A percentile compares a stretch with the other conserved stretches of the same genome.
phyloP scores from a whole-genome alignment of 2,888 invertebrate species.

The Encarsia formosa region DNA sequence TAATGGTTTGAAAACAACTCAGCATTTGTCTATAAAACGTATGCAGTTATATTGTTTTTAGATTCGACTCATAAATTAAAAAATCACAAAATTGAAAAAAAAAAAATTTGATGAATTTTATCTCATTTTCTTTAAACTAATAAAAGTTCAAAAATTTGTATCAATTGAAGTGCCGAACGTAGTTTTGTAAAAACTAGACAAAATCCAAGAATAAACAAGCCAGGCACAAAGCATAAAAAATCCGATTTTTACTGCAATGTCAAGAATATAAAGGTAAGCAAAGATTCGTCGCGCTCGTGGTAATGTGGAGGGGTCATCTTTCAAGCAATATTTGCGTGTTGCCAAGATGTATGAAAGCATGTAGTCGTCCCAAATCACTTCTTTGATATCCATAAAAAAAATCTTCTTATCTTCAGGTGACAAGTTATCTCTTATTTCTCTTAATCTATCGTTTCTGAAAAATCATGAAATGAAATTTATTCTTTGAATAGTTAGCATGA shows the following conservation, averaged over 20 bases:
- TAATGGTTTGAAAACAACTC: too few species aligned
- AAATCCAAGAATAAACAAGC: conserved; percentile 37
- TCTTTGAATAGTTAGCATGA: too few species aligned
- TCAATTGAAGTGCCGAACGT: conserved; percentile 14
- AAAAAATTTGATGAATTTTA: too few species aligned
- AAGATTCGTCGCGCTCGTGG: conserved; percentile 66
- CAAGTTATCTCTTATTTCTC: conserved; percentile 33
- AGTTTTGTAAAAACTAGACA: conserved; percentile 22
- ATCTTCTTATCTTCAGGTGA: conserved; percentile 45
- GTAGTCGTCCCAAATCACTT: conserved; percentile 63
- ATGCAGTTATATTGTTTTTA: too few species aligned
- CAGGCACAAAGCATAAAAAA: conserved; percentile 35
- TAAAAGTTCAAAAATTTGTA: not conserved
- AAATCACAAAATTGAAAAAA: too few species aligned
- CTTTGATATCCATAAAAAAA: conserved; percentile 53
- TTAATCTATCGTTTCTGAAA: conserved; percentile 40
- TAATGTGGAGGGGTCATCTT: conserved; percentile 74
- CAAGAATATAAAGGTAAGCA: conserved; percentile 40
- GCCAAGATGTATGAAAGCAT: conserved; percentile 73
- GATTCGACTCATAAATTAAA: too few species aligned
- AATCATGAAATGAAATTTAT: too few species aligned
- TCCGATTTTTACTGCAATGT: conserved; percentile 33
- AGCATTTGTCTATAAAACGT: too few species aligned
- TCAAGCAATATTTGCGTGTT: conserved; percentile 76
- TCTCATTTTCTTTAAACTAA: too few species aligned